Percentiles rank a stretch among this genome's conserved stretches.
These are phyloP conservation scores for Agriopis aurantiaria DNA, from an alignment of 2,888 invertebrate genomes.

Conservation along the genomic window DNA sequence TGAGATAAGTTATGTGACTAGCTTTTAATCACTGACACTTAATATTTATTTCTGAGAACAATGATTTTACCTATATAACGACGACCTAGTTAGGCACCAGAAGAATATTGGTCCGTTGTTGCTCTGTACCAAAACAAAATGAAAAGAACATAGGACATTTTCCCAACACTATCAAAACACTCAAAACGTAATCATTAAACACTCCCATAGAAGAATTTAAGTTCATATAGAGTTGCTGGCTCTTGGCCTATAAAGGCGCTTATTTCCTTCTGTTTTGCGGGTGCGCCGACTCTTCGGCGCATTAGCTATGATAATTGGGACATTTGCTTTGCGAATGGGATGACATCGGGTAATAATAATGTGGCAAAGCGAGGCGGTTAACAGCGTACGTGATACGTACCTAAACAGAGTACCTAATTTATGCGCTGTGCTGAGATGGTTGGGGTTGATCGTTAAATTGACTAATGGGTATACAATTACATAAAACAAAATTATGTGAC, in stretches of 20 bases:
- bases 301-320: conserved; percentile 84
- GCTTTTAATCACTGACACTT: too few species aligned
- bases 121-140: too few species aligned
- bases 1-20: too few species aligned
- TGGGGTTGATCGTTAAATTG: conserved; percentile 18
- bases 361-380: conserved; percentile 56
- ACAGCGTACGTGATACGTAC: conserved; percentile 63
- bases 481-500: background rate
- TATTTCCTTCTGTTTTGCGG: conserved; percentile 53
- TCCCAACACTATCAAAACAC: too few species aligned
- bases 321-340: conserved; percentile 80
- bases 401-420: conserved; percentile 54
- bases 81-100: too few species aligned
- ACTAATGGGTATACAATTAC: conserved; percentile 9
- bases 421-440: conserved; percentile 22
- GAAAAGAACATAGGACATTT: too few species aligned
- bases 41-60: too few species aligned
- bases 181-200: too few species aligned
- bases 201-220: background rate
- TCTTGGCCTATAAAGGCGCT: conserved; percentile 36
- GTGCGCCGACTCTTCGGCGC: conserved; percentile 67
- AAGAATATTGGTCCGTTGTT: too few species aligned
- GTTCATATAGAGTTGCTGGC: background rate
- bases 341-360: conserved; percentile 71
- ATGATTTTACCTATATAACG: too few species aligned